Percentiles rank a stretch among this genome's conserved stretches.
These are phyloP conservation scores for Athene noctua DNA, from an alignment of 2,113 vertebrate species.

Conservation along the genomic window DNA sequence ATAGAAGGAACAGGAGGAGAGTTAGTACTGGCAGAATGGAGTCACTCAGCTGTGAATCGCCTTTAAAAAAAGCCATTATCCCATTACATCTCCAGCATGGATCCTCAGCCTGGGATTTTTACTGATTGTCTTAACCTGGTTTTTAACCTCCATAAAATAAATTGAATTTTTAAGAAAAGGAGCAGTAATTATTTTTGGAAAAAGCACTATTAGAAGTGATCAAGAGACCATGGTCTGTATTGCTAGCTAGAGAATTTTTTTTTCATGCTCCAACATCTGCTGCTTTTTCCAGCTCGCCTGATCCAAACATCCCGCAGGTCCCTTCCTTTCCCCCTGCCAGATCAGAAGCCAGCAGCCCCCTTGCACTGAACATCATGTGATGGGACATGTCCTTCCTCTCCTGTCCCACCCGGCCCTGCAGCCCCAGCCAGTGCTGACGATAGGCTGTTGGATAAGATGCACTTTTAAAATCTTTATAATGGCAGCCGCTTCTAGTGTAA, in stretches of 20 bases:
- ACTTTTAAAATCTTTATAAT: neutral
- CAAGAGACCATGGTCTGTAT: neutral
- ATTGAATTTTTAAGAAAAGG: constrained; percentile 26
- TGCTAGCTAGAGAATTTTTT: neutral
- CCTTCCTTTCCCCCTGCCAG: neutral
- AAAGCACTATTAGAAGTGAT: neutral
- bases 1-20: neutral
- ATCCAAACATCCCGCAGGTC: neutral
- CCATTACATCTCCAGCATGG: constrained; percentile 5
- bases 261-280: neutral
- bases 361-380: fast-evolving
- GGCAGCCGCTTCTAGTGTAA: neutral
- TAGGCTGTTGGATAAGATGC: neutral
- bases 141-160: constrained; percentile 26
- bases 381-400: neutral
- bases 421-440: neutral
- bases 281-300: constrained; percentile 1
- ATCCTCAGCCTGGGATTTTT: constrained; percentile 38
- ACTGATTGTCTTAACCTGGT: constrained; percentile 1
- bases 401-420: neutral
- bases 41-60: neutral
- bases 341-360: neutral
- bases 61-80: constrained; percentile 26
- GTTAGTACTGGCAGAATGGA: neutral
- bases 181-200: constrained; percentile 31